Conservation (phyloP, 2,797 vertebrate species). For the Sparidentex hasta region DNA sequence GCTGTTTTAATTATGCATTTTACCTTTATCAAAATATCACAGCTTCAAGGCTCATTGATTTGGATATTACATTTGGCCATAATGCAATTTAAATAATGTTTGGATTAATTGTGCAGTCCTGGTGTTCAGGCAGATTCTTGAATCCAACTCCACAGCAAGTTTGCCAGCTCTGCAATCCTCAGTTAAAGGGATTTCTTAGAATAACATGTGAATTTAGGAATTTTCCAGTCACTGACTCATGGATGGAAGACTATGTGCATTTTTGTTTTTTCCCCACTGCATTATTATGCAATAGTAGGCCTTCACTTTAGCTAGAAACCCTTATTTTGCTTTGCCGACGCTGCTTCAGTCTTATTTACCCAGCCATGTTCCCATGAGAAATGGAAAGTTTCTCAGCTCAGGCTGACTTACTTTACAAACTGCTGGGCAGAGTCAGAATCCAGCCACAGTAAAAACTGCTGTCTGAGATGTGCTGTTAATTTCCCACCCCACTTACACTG, state of each 20-base stretch:
- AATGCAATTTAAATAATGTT: too few species aligned
- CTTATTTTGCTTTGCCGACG: not conserved
- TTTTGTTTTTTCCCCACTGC: not conserved
- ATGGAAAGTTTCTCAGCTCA: conserved; percentile 22
- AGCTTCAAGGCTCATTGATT: too few species aligned
- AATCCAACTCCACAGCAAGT: not conserved
- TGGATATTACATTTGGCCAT: too few species aligned
- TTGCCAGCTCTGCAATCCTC: not conserved
- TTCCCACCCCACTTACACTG: conserved; percentile 5
- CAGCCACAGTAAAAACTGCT: not conserved
- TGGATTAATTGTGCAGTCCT: not conserved
- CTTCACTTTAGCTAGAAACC: not conserved
- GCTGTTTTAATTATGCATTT: too few species aligned
- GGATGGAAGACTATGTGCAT: not conserved
- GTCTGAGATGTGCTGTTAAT: conserved; percentile 3
- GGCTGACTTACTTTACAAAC: conserved; percentile 7
- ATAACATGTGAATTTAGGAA: not conserved
- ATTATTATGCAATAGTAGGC: not conserved
- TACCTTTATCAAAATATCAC: too few species aligned
- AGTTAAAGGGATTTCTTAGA: not conserved
- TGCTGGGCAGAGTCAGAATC: not conserved
- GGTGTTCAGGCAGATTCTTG: not conserved
- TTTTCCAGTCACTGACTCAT: not conserved
- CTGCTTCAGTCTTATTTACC: not conserved
- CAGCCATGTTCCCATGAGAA: not conserved